Conservation (phyloP, 1,140 invertebrate genomes). For the Listronotus oregonensis region DNA sequence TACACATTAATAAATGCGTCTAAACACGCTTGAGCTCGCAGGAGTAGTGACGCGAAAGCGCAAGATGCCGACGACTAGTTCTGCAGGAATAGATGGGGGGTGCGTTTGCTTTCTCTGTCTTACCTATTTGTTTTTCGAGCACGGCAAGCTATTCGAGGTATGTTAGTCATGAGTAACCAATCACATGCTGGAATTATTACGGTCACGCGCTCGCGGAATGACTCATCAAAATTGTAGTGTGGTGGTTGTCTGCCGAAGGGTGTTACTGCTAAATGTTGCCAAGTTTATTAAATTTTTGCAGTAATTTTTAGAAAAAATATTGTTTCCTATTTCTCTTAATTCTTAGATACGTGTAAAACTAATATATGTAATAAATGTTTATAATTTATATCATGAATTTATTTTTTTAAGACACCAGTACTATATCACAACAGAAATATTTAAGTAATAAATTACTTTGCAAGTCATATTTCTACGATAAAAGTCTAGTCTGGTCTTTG, state of each 20-base stretch:
- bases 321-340: not conserved
- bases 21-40: not conserved
- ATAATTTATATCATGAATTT: too few species aligned
- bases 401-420: too few species aligned
- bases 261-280: not conserved
- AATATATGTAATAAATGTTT: not conserved
- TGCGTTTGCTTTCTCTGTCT: not conserved
- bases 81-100: not conserved
- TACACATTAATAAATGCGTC: not conserved
- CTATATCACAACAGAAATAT: too few species aligned
- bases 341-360: not conserved
- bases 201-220: constrained; percentile 2
- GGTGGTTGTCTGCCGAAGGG: not conserved
- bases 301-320: not conserved
- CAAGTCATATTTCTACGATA: too few species aligned
- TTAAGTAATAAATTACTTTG: too few species aligned
- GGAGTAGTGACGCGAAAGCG: not conserved
- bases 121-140: not conserved
- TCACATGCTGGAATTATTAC: not conserved
- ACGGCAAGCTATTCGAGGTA: not conserved
- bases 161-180: constrained; percentile 1
- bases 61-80: not conserved
- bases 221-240: constrained; percentile 6
- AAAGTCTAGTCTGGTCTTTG: too few species aligned
- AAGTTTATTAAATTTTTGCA: not conserved